Evolutionary conservation across 2,113 vertebrate species (phyloP).

Genomic region (Pterocles gutturalis): DNA sequence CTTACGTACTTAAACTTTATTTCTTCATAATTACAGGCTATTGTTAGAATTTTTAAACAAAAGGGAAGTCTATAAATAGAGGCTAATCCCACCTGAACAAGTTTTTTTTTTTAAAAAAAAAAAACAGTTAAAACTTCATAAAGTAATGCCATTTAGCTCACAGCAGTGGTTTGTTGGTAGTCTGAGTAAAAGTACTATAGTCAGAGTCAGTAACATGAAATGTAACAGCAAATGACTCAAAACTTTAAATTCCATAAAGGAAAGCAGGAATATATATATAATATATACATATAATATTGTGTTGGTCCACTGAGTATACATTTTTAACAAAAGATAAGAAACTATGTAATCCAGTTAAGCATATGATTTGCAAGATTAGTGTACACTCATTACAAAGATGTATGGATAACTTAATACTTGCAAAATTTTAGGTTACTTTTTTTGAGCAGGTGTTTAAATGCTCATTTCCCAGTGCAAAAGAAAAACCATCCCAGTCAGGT

Average conservation of each 20-base stretch:
- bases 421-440: conserved; percentile 66
- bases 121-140: conserved; percentile 83
- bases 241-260: conserved; percentile 73
- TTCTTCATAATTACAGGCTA: conserved; percentile 88
- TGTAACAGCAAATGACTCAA: conserved; percentile 75
- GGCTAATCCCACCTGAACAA: conserved; percentile 69
- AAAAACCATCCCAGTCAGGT: conserved; percentile 68
- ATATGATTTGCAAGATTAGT: conserved; percentile 75
- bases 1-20: conserved; percentile 81
- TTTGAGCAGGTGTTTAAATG: conserved; percentile 74
- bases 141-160: conserved; percentile 73
- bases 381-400: conserved; percentile 76
- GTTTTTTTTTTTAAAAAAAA: conserved; percentile 19
- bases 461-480: conserved; percentile 82
- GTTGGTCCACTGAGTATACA: conserved; percentile 82
- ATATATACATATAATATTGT: conserved; percentile 81
- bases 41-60: conserved; percentile 86
- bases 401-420: conserved; percentile 78
- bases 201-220: conserved; percentile 74
- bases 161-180: conserved; percentile 78
- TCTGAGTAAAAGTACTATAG: conserved; percentile 68
- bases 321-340: conserved; percentile 80
- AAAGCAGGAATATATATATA: conserved; percentile 77
- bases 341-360: conserved; percentile 80
- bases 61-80: conserved; percentile 80